Evolutionary conservation across 2,113 vertebrate genomes (phyloP).

Genomic region (Otocyon megalotis): DNA sequence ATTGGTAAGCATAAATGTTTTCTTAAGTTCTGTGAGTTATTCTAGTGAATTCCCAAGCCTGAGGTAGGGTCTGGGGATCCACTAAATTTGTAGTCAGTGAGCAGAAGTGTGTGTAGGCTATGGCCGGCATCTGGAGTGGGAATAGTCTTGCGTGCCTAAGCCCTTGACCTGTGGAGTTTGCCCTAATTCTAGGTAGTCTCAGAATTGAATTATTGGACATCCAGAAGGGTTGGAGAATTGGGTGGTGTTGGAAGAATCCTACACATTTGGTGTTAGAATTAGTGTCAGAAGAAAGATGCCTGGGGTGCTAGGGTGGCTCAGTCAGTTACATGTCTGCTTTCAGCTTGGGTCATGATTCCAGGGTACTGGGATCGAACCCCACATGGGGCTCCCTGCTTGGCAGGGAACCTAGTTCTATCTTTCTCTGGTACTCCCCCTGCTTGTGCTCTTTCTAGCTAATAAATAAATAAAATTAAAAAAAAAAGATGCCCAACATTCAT

Average conservation of each 20-base stretch:
- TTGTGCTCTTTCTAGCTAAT: no score
- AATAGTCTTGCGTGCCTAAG: background rate
- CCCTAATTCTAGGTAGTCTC: background rate
- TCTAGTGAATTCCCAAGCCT: background rate
- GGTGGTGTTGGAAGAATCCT: background rate
- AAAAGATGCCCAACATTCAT: background rate
- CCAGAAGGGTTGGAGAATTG: background rate
- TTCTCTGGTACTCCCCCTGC: no score
- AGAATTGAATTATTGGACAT: background rate
- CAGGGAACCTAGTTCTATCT: no score
- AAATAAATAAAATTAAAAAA: background rate
- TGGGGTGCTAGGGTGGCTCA: no score
- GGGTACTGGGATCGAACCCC: no score
- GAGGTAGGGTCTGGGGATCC: background rate
- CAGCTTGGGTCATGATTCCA: no score
- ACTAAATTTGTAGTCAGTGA: background rate
- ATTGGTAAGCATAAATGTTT: background rate
- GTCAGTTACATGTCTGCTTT: no score
- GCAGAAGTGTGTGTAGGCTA: background rate
- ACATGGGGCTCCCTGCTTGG: no score
- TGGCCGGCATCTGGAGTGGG: background rate
- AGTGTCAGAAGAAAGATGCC: background rate
- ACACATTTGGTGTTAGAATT: background rate
- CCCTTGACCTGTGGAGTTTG: background rate
- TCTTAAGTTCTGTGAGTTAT: background rate